Evolutionary conservation across 2,888 invertebrate genomes (phyloP).

Genomic region (Bellardia pandia): DNA sequence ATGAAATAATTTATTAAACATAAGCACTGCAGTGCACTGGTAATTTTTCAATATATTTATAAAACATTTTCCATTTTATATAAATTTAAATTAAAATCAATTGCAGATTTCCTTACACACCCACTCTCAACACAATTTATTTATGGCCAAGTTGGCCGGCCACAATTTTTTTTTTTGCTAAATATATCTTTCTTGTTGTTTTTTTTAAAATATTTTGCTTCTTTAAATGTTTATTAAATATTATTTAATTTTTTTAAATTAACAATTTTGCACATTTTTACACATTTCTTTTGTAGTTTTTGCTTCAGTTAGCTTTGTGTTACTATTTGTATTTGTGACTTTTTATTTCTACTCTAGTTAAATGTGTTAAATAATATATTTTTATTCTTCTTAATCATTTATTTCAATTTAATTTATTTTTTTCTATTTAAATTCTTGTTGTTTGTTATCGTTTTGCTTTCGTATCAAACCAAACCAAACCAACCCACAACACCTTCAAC

Average conservation of each 20-base stretch:
- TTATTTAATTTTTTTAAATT: neutral
- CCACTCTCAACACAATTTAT: neutral
- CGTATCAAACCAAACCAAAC: conserved; percentile 10
- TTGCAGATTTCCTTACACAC: neutral
- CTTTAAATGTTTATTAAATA: neutral
- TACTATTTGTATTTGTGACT: conserved; percentile 27
- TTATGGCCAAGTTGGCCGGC: conserved; percentile 15
- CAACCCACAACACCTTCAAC: conserved; percentile 29
- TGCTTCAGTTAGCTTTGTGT: conserved; percentile 32
- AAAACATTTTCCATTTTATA: too few relatives aligned
- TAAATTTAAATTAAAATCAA: too few relatives aligned
- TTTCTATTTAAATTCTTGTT: conserved; percentile 18
- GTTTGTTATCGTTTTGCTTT: conserved; percentile 43
- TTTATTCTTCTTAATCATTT: conserved; percentile 20
- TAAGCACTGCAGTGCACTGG: too few relatives aligned
- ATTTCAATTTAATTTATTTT: conserved; percentile 29
- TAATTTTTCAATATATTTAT: too few relatives aligned
- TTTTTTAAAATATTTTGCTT: neutral
- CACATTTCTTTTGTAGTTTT: conserved; percentile 17
- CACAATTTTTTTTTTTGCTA: neutral
- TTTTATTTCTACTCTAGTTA: conserved; percentile 48
- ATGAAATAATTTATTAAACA: too few relatives aligned
- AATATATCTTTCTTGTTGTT: neutral
- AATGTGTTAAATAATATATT: conserved; percentile 42
- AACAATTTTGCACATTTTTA: conserved; percentile 23